A percentile compares a stretch with the other conserved stretches of the same genome.
phyloP scores from a whole-genome alignment of 1,140 invertebrate genomes.

The Ceratoteleas bidentatus region DNA sequence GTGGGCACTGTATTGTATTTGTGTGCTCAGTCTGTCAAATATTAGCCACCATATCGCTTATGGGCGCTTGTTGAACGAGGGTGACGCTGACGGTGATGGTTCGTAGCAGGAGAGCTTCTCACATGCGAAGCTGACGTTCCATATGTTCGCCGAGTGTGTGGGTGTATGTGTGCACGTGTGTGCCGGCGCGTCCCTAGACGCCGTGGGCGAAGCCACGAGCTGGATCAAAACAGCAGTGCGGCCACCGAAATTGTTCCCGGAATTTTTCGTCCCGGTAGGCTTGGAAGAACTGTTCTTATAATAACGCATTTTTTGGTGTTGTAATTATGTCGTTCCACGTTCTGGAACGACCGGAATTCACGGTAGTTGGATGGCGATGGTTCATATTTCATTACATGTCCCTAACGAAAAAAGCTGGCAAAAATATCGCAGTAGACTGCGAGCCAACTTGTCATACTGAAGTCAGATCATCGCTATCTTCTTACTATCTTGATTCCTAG shows the following conservation, averaged over 20 bases:
- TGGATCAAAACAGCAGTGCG: slow-evolving; percentile 42
- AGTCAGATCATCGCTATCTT: too few relatives aligned
- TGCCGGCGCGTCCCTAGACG: slow-evolving; percentile 28
- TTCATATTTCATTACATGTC: too few relatives aligned
- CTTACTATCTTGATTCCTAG: too few relatives aligned
- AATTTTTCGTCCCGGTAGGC: too few relatives aligned
- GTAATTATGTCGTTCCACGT: too few relatives aligned
- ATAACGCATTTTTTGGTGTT: too few relatives aligned
- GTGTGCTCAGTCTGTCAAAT: slow-evolving; percentile 79
- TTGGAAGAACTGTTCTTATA: too few relatives aligned
- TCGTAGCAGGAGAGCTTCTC: slow-evolving; percentile 52
- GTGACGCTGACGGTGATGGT: slow-evolving; percentile 50
- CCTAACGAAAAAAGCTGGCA: too few relatives aligned
- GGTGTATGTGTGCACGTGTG: slow-evolving; percentile 20
- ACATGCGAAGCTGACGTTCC: slow-evolving; percentile 38
- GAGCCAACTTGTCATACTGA: too few relatives aligned
- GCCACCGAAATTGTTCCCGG: slow-evolving; percentile 24
- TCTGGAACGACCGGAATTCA: too few relatives aligned
- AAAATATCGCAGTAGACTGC: too few relatives aligned
- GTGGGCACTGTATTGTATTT: slow-evolving; percentile 75
- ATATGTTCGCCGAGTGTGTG: slow-evolving; percentile 22
- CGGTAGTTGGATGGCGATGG: too few relatives aligned
- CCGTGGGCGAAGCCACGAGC: slow-evolving; percentile 36
- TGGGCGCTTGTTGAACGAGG: slow-evolving; percentile 74
- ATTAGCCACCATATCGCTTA: slow-evolving; percentile 81